Evolutionary conservation across 2,797 vertebrate species (phyloP), one percentile per base, ranked within the genome.

Genomic region (Hoplostethus atlanticus): DNA sequence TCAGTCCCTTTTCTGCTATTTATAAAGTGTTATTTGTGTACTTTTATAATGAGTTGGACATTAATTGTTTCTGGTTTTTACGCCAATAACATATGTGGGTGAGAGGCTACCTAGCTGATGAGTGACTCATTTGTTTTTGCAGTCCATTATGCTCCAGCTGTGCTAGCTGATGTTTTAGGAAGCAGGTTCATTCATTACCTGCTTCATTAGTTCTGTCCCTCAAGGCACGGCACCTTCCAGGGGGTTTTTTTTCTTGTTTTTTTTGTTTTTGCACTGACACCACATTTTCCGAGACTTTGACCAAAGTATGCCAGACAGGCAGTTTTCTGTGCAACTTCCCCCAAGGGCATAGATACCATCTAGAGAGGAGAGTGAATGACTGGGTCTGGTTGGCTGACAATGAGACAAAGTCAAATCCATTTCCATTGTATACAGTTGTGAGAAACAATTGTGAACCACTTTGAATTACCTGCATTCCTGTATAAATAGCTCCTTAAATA

Each of bases 201-300:
- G 84, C 90, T 89, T 92, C 91, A 92, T 93, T 93, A 92, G 76
- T 82, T 90, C 78, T 67, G 73, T 86, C 84, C 89, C 84, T 84
- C 74, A 64, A 90, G 89, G 84, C 87, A 77, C 65, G 63, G 74
- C 88, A 83, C 88, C 87, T 85, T 70, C 74, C 52, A 73, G 44
- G 58, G 48, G 51, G 11, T 3, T 10, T 34, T 59, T 64, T 58
- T 44, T 57, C 74, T 38, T 76, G 12, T 38, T 50, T 63, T 76
- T 57, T 54, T 56, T 61, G 3, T 1, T n/a, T 42, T 53, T 46
- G 15, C 8, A 21, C 56, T 7, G 52, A 84, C 57, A 30, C 69
- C 63, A 46, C 28, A 64, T 76, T 84, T 84, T 71, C 62, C 1
- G 13, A 66, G 54, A 74, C 44, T 77, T 75, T 69, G 72, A 81